These are phyloP conservation scores for Genyomyrus donnyi DNA, from an alignment of 2,113 vertebrate genomes.

Conservation along the genomic window DNA sequence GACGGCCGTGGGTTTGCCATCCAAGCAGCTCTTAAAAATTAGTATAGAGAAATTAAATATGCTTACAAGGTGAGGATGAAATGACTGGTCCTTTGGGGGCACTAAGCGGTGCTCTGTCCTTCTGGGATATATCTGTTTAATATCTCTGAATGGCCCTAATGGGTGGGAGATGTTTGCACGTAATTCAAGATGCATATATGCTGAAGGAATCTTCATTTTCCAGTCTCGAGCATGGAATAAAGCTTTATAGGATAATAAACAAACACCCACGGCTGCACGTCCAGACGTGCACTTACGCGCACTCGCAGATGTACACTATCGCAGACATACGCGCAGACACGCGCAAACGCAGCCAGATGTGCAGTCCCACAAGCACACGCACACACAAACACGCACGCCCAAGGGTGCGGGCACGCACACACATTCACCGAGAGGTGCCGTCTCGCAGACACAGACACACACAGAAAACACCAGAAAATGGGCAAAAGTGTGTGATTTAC, in stretches of 20 bases:
- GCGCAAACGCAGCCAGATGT: background rate
- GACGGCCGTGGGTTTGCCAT: background rate
- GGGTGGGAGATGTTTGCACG: background rate
- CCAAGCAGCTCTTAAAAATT: background rate
- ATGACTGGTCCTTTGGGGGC: background rate
- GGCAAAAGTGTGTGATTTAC: background rate
- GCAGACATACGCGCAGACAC: background rate
- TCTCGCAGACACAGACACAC: background rate
- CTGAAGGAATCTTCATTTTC: background rate
- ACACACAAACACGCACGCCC: background rate
- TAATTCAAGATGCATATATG: background rate
- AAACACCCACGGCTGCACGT: background rate
- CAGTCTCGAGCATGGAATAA: background rate
- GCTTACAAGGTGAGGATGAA: background rate
- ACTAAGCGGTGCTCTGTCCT: background rate
- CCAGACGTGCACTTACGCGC: background rate
- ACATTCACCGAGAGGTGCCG: background rate
- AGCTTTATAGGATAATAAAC: slow-evolving; percentile 5
- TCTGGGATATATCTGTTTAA: background rate
- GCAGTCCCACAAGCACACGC: background rate
- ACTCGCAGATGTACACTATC: background rate
- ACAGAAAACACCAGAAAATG: background rate
- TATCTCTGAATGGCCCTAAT: background rate
- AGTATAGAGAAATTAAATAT: background rate
- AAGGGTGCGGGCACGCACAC: background rate